Evolutionary conservation across 2,888 invertebrate species (phyloP), one percentile per base, ranked within the genome.

Genomic region (Nemotelus nigrinus): DNA sequence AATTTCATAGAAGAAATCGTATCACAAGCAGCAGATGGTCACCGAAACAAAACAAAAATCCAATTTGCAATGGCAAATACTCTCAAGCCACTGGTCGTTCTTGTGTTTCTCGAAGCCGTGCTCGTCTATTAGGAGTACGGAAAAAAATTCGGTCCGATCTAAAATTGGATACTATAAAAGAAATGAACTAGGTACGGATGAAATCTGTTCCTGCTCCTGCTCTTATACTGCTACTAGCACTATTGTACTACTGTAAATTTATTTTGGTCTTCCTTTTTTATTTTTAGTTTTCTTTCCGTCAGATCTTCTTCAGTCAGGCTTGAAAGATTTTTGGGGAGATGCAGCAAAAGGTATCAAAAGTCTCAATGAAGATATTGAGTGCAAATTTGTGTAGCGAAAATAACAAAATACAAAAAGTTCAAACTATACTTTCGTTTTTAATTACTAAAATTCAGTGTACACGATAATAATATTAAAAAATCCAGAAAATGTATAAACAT

Each of bases 41-140:
- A 70, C 55, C 55, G 39, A 70, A 67, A 70, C 55, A 70, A 5
- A 70, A 43, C 6, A 68, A 68, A 70, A 70, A 70, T 70, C 70
- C 70, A 70, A 70, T 70, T 70, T 70, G 70, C 70, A 50, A 50
- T 70, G 41, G 70, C 70, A 70, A 70, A 70, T 70, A 70, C 55
- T 55, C 47, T 53, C 53, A 3, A 41, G 1, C 63, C 41, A 25
- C 25, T 25, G 25, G 25, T 57, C 25, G 3, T 57, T 57, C 57
- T 25, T 25, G 25, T 25, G 25, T 25, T 57, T 57, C 57, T 57
- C 57, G n/a, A 57, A 57, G n/a, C 53, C 25, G n/a, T 4, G 2
- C 6, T 55, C n/a, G 70, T 41, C 70, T 43, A 70, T 70, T 70
- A 70, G 53, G 10, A 10, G 60, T 60, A 43, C 60, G 41, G 39